Evolutionary conservation across 2,888 invertebrate species (phyloP).

Genomic region (Nemotelus nigrinus): DNA sequence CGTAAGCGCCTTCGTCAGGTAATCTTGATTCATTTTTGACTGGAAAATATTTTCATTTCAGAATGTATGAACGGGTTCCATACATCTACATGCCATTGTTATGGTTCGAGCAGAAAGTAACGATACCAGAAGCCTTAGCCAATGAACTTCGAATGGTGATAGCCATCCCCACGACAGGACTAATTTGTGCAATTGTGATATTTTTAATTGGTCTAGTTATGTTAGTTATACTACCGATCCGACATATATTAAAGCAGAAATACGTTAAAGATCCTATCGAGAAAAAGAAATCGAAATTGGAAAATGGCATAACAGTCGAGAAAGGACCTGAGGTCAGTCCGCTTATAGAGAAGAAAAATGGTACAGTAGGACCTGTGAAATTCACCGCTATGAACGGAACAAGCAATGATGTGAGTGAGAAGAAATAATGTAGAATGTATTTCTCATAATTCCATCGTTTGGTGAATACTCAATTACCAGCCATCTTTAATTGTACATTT

Average conservation of each 20-base stretch:
- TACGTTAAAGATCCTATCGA: conserved; percentile 14
- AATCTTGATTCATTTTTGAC: not conserved
- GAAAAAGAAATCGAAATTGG: conserved; percentile 27
- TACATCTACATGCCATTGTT: conserved; percentile 77
- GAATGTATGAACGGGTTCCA: conserved; percentile 74
- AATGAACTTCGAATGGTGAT: conserved; percentile 68
- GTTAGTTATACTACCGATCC: conserved; percentile 60
- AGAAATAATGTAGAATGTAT: conserved; percentile 12
- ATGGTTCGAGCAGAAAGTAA: conserved; percentile 80
- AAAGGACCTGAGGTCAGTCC: conserved; percentile 58
- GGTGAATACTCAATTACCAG: conserved; percentile 41
- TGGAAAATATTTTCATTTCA: conserved; percentile 62
- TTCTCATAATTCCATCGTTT: not conserved
- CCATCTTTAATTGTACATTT: conserved; percentile 18
- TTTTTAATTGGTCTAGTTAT: conserved; percentile 64
- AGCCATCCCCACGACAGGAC: conserved; percentile 67
- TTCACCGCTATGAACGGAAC: conserved; percentile 10
- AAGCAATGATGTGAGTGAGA: conserved; percentile 18
- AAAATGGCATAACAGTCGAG: conserved; percentile 43
- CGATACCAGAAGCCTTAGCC: conserved; percentile 69
- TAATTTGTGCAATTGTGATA: conserved; percentile 66
- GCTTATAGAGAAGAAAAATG: conserved; percentile 49
- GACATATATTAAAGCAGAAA: conserved; percentile 21
- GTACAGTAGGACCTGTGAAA: not conserved
- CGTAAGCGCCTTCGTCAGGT: conserved; percentile 67